Conservation (phyloP, 2,888 invertebrate species). For the Cantharis flavilabris region DNA sequence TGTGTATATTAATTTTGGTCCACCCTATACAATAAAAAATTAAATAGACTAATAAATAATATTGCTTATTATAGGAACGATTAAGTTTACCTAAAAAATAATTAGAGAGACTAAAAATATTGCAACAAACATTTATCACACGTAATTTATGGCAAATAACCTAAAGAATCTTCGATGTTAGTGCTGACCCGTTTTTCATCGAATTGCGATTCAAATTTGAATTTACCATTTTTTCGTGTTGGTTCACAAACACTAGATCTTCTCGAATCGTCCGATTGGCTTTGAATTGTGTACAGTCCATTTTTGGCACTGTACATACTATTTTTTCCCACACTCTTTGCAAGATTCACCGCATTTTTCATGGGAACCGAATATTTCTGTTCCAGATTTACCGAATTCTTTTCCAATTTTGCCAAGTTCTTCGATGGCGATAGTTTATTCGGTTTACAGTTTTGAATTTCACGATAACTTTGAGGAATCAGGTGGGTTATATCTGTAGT, state of each 20-base stretch:
- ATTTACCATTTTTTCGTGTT: conserved; percentile 33
- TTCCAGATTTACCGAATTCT: conserved; percentile 19
- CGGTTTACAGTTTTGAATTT: conserved; percentile 4
- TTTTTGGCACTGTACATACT: conserved; percentile 53
- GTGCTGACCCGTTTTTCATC: conserved; percentile 49
- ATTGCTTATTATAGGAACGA: not conserved
- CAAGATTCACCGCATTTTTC: conserved; percentile 46
- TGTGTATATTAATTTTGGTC: not conserved
- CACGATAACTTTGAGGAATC: conserved; percentile 41
- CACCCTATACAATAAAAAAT: not conserved
- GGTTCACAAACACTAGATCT: conserved; percentile 43
- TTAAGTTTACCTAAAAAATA: not conserved
- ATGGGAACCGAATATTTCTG: conserved; percentile 34
- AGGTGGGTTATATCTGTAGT: conserved; percentile 68
- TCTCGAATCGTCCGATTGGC: conserved; percentile 55
- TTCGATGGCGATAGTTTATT: conserved; percentile 27
- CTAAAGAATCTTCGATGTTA: conserved; percentile 67
- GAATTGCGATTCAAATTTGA: conserved; percentile 14
- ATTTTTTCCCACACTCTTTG: conserved; percentile 31
- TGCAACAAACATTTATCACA: not conserved
- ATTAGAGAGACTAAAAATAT: not conserved
- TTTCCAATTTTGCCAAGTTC: conserved; percentile 20
- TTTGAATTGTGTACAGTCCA: conserved; percentile 56
- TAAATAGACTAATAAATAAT: not conserved
- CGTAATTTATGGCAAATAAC: conserved; percentile 63